phyloP scores from a whole-genome alignment of 2,113 vertebrate species.

The Pogona vitticeps region DNA sequence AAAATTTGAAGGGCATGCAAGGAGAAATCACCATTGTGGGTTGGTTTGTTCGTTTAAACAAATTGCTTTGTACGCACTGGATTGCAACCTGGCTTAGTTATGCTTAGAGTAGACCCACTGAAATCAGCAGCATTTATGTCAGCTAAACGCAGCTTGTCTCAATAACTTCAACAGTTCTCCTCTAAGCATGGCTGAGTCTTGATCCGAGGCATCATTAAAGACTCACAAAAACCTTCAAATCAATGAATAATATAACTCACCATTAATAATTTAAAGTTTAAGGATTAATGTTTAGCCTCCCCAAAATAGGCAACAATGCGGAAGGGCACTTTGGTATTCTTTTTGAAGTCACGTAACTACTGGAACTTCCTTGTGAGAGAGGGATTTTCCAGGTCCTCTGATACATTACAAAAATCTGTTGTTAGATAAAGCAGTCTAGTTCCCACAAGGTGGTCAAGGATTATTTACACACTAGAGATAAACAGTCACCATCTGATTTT shows the following conservation, averaged over 20 bases:
- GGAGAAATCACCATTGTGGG: no score
- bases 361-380: conserved; percentile 4
- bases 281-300: neutral
- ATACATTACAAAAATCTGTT: neutral
- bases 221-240: neutral
- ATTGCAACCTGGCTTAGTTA: no score
- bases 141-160: neutral
- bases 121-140: no score
- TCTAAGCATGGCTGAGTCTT: neutral
- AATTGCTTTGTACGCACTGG: no score
- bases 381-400: conserved; percentile 2
- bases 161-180: neutral
- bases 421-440: neutral
- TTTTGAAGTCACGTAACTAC: neutral
- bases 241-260: neutral
- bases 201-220: neutral
- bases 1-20: no score
- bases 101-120: no score
- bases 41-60: no score
- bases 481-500: neutral
- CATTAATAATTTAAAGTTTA: neutral
- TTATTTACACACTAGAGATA: neutral
- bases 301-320: neutral
- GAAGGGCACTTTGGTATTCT: neutral
- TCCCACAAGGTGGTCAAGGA: neutral